Evolutionary conservation across 2,888 invertebrate genomes (phyloP), one percentile per base, ranked within the genome.

Genomic region (Dolichopus griseipennis): DNA sequence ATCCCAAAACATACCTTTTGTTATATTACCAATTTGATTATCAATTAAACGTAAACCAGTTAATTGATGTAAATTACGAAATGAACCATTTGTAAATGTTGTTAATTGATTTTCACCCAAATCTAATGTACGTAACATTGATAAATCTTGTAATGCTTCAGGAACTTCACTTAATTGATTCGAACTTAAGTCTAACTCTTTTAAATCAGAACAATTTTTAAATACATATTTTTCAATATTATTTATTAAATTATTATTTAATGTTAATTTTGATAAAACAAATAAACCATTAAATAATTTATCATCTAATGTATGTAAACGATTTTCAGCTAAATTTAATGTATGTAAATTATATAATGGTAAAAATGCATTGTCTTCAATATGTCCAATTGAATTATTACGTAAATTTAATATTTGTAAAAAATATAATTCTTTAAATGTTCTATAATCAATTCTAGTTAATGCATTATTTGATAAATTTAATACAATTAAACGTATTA

Each of bases 41-140:
- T 94, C 93, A 73, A 95, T 94, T 75, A 97, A 80, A 70, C 95
- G 86, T 70, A 97, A 83, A 12, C 93, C 92, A 65, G 92, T 93
- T 72, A 97, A 84, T 80, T 94, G 93, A 75, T 90, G 88, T 67
- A 97, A 83, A 79, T 93, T 92, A 78, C 88, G 88, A 75, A 97
- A 91, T 33, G 93, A 91, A 70, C 92, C 78, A 76, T 94, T 93
- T 76, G 86, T 88, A 72, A 97, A 90, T 63, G 87, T 86, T 69
- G 87, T 87, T 76, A 97, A 92, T 79, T 91, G 90, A 83, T 97
- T 97, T 81, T 95, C 94, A 61, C 94, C 95, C 76, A 97, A 84
- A 78, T 95, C 94, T 66, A 97, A 83, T 18, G 92, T 92, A 79
- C 93, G 91, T 73, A 97, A 82, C 80, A 93, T 90, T 63, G 90